A percentile compares a stretch with the other conserved stretches of the same genome.
These are phyloP conservation scores for Tenebrosternarchus preto DNA, from an alignment of 2,113 vertebrate species.

Conservation along the genomic window DNA sequence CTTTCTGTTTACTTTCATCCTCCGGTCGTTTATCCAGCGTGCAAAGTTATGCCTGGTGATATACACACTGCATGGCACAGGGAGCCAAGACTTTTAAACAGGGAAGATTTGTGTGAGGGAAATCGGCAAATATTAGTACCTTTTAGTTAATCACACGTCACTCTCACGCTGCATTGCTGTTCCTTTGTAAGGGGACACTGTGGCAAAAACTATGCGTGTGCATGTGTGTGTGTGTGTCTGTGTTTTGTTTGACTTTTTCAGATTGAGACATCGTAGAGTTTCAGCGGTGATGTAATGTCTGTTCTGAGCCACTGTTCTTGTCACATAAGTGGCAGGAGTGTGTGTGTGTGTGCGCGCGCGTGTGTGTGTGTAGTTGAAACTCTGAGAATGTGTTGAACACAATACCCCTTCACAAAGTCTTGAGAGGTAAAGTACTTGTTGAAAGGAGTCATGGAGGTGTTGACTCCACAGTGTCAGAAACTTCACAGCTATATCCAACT, in stretches of 20 bases:
- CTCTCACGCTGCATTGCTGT: not conserved
- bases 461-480: conserved; percentile 6
- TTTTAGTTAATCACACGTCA: not conserved
- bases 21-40: not conserved
- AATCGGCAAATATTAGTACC: not conserved
- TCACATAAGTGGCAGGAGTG: conserved; percentile 22
- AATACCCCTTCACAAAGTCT: conserved; percentile 32
- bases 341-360: conserved; percentile 13
- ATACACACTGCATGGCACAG: not conserved
- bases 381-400: conserved; percentile 30
- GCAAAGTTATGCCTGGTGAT: not conserved
- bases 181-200: not conserved
- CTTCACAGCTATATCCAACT: conserved; percentile 7
- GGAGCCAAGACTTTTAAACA: not conserved
- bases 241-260: conserved; percentile 4
- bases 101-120: not conserved
- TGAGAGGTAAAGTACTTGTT: conserved; percentile 20
- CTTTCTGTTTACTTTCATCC: conserved; percentile 4
- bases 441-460: conserved; percentile 17
- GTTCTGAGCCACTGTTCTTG: conserved; percentile 34
- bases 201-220: conserved; percentile 1
- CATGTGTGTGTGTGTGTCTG: conserved; percentile 38
- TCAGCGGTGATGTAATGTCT: conserved; percentile 50
- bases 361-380: conserved; percentile 9
- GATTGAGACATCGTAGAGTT: conserved; percentile 36